These are phyloP conservation scores for Anagrus nilaparvatae DNA, from an alignment of 1,140 invertebrate genomes.

Conservation along the genomic window DNA sequence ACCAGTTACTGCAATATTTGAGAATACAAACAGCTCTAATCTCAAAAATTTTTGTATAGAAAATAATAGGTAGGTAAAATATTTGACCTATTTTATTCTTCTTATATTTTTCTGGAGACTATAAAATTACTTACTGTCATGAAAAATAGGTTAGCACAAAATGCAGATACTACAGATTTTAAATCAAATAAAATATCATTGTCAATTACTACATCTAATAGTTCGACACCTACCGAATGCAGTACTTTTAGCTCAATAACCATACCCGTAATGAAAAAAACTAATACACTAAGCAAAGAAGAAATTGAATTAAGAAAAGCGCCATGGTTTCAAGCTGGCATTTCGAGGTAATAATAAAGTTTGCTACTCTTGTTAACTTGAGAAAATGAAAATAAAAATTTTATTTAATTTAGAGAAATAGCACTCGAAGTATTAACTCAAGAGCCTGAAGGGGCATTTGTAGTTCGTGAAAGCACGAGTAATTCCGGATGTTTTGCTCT, in stretches of 20 bases:
- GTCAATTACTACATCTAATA: constrained; percentile 48
- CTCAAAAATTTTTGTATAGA: constrained; percentile 47
- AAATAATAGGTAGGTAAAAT: constrained; percentile 42
- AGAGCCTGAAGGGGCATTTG: constrained; percentile 87
- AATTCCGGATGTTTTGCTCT: constrained; percentile 91
- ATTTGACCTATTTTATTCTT: no score
- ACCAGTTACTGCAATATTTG: constrained; percentile 36
- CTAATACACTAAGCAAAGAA: constrained; percentile 58
- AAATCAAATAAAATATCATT: constrained; percentile 49
- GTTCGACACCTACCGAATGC: constrained; percentile 41
- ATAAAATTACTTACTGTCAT: no score
- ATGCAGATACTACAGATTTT: constrained; percentile 42
- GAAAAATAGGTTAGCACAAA: constrained; percentile 42
- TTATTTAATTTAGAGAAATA: constrained; percentile 56
- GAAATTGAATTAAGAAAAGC: constrained; percentile 75
- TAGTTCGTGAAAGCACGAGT: constrained; percentile 88
- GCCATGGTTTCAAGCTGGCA: constrained; percentile 92
- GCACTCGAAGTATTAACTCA: constrained; percentile 83
- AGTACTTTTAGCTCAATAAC: constrained; percentile 40
- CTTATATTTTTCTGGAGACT: no score
- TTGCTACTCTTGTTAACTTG: not conserved
- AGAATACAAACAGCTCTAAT: constrained; percentile 40
- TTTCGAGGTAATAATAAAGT: constrained; percentile 67
- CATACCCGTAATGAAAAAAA: constrained; percentile 52
- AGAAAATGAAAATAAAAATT: not conserved